Base-by-base conservation (phyloP, 2,888 invertebrate genomes). In the Agrochola macilenta region DNA sequence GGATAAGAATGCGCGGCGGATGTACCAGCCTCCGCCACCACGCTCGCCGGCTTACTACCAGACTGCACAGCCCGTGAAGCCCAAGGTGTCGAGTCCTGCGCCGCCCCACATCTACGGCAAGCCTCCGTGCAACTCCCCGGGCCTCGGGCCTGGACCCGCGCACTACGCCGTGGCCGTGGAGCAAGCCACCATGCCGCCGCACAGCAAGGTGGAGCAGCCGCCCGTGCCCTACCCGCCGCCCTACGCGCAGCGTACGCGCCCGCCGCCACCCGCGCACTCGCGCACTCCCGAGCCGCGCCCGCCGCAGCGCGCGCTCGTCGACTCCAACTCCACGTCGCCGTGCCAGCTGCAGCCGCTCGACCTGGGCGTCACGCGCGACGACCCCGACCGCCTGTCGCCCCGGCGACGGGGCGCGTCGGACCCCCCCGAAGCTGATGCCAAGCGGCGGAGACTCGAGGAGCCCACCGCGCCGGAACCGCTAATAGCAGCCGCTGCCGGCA, bases 291-390 rank as follows among this genome's bases (percentile, higher is more conserved):
- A 94, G 79, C 97, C 97, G 35, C 95, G 97, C 23, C 96, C 96
- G 12, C 92, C 92, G 83, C 93, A 92, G 79, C 96, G 95, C 69
- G 93, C 95, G 65, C 95, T 94, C 71, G 85, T 95, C 90, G 89
- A 94, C 76, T 90, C 93, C 75, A 91, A 92, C 68, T 90, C 93
- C 26, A 90, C 95, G 65, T 93, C 96, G 74, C 95, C 97, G 71
- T 97, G 98, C 91, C 98, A 98, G 94, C 98, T 98, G 77, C 98
- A 98, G 91, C 98, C 98, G 20, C 96, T 98, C 54, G 98, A 98
- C 93, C 97, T 98, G 76, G 98, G 98, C 58, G 97, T 98, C 52
- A 94, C 97, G 66, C 97, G 98, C 14, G 97, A 98, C 69, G 97
- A 97, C 72, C 97, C 97, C 66, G 97, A 97, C 64, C 92, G 97